Evolutionary conservation across 2,113 vertebrate species (phyloP).

Genomic region (Trichechus manatus): DNA sequence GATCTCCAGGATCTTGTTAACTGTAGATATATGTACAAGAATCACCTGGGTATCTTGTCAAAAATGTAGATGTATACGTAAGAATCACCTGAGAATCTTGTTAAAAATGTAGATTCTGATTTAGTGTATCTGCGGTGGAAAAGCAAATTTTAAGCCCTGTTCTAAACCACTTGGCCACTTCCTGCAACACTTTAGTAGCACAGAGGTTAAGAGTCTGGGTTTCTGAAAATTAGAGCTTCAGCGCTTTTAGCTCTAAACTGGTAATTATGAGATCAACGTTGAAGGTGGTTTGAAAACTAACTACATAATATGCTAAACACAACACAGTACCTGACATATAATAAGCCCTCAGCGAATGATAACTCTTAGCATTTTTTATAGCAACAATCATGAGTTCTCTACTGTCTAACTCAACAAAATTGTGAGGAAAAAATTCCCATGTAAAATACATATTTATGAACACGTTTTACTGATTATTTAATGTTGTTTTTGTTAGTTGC

Average conservation of each 20-base stretch:
- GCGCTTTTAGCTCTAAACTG: background rate
- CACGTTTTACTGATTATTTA: background rate
- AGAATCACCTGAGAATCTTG: too few species aligned
- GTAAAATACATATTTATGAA: conserved; percentile 24
- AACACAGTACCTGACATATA: background rate
- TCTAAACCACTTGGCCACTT: background rate
- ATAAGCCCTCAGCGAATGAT: background rate
- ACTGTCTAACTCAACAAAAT: background rate
- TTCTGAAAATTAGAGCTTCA: background rate
- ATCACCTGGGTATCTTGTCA: too few species aligned
- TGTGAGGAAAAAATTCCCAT: background rate
- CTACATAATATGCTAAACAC: background rate
- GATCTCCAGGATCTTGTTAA: too few species aligned
- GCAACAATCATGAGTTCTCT: background rate
- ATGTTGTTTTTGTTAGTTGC: background rate
- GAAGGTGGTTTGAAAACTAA: conserved; percentile 9
- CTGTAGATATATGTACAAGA: too few species aligned
- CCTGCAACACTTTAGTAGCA: background rate
- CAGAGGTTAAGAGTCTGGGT: background rate
- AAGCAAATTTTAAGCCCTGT: too few species aligned
- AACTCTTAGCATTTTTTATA: background rate
- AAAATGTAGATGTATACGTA: too few species aligned
- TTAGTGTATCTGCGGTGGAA: too few species aligned
- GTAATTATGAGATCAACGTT: conserved; percentile 42
- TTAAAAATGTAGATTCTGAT: too few species aligned